Percentiles rank a stretch among this genome's conserved stretches.
Evolutionary conservation across 1,140 invertebrate genomes (phyloP).

Genomic region (Atopsyche davidsoni): DNA sequence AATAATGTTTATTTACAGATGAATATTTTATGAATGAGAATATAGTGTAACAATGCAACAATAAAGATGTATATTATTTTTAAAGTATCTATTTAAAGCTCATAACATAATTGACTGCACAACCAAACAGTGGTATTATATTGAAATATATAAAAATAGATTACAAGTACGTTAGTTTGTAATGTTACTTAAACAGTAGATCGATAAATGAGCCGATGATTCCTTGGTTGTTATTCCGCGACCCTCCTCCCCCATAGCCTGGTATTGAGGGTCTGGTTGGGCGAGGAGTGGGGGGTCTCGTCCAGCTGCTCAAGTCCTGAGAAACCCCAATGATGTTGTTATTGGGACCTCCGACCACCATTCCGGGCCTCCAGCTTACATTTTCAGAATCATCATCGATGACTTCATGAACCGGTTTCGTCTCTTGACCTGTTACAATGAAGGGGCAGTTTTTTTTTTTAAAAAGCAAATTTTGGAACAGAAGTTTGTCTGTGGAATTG

Average conservation of each 20-base stretch:
- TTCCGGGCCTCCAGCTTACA: slow-evolving; percentile 20
- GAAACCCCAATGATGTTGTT: slow-evolving; percentile 22
- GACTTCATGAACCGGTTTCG: slow-evolving; percentile 24
- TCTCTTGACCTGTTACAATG: slow-evolving; percentile 8
- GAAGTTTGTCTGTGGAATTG: no score
- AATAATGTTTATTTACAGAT: no score
- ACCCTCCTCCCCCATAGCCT: slow-evolving; percentile 3
- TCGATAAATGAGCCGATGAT: slow-evolving; percentile 21
- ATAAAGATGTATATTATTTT: no score
- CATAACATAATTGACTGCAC: no score
- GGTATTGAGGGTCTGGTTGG: slow-evolving; percentile 26
- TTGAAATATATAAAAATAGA: no score
- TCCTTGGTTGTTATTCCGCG: slow-evolving; percentile 5
- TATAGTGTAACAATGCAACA: no score
- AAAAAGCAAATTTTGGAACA: not conserved
- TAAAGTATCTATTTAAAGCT: no score
- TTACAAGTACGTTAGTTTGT: no score
- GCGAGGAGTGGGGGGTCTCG: slow-evolving; percentile 17
- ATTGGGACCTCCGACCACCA: slow-evolving; percentile 24
- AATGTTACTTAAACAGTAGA: slow-evolving; percentile 22
- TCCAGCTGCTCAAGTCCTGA: slow-evolving; percentile 26
- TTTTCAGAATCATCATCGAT: slow-evolving; percentile 17
- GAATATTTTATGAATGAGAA: no score
- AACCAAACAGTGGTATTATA: no score
- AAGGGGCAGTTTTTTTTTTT: slow-evolving; percentile 5